Evolutionary conservation across 2,888 invertebrate genomes (phyloP), one percentile per base, ranked within the genome.

Genomic region (Platerodrilus igneus): DNA sequence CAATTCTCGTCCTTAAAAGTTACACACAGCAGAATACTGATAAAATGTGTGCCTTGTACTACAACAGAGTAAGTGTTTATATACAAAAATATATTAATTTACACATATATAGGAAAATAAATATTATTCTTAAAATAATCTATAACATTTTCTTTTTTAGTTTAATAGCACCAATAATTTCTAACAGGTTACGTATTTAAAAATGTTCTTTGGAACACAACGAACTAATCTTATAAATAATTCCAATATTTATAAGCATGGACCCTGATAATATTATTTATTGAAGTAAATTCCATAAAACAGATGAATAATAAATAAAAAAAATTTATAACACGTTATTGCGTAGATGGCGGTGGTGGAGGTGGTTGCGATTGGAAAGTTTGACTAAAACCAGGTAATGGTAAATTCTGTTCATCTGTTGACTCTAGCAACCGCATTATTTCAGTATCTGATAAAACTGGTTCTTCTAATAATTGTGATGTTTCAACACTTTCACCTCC

Each of bases 311-410:
- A 14, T 42, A 37, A 30, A 33, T 37, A 37, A 37, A 16, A 14
- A 34, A 26, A 22, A n/a, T n/a, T n/a, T n/a, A n/a, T n/a, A n/a
- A n/a, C n/a, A n/a, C n/a, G 31, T 45, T 22, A 39, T 25, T 41
- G 37, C 26, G 48, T 37, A 17, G 50, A 52, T n/a, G 48, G 54
- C 25, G 51, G 56, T 18, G 55, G 52, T 19, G 48, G 48, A 32
- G 52, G 56, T 22, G 60, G 64, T 16, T 65, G 68, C 30, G 67
- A 63, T 50, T 71, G 70, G 55, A 72, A 72, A 21, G 69, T 71
- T 55, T 72, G 69, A 58, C 67, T 70, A 54, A 72, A 72, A 20
- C 69, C 67, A 19, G 72, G 71, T 47, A 72, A 54, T 25, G 69
- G 69, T 43, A 66, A 52, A 46, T 65, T 67, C 34, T 62, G 60